Evolutionary conservation across 1,140 invertebrate species (phyloP).

Genomic region (Pseudomyrmex flavicornis): DNA sequence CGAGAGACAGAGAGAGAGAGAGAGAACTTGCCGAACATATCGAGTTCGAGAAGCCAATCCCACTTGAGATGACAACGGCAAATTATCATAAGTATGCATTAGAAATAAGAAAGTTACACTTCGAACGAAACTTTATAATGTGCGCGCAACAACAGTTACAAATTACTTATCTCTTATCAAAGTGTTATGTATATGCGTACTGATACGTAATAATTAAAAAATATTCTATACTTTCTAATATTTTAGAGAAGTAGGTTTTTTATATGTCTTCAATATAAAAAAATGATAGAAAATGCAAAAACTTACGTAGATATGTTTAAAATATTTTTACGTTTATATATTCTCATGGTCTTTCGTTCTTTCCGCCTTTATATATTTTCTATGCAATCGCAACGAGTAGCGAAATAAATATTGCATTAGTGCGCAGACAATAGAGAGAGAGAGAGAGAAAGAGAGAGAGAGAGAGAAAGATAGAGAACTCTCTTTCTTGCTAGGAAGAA

Average conservation of each 20-base stretch:
- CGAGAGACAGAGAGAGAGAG: neutral
- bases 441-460: too few species aligned
- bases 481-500: constrained; percentile 26
- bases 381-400: neutral
- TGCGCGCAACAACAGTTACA: neutral
- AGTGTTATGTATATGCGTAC: neutral
- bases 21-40: constrained; percentile 14
- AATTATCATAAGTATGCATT: constrained; percentile 2
- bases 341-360: neutral
- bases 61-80: constrained; percentile 25
- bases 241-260: neutral
- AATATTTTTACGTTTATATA: neutral
- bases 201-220: neutral
- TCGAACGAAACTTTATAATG: neutral
- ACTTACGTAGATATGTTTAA: neutral
- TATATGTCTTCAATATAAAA: neutral
- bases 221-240: neutral
- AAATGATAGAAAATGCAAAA: neutral
- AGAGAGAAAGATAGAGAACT: neutral
- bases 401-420: constrained; percentile 35
- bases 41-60: constrained; percentile 41
- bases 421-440: neutral
- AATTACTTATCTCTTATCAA: neutral
- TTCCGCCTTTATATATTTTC: neutral
- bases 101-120: constrained; percentile 20